A percentile compares a stretch with the other conserved stretches of the same genome.
Conservation (phyloP, 2,113 vertebrate genomes). For the Ailurus styani region DNA sequence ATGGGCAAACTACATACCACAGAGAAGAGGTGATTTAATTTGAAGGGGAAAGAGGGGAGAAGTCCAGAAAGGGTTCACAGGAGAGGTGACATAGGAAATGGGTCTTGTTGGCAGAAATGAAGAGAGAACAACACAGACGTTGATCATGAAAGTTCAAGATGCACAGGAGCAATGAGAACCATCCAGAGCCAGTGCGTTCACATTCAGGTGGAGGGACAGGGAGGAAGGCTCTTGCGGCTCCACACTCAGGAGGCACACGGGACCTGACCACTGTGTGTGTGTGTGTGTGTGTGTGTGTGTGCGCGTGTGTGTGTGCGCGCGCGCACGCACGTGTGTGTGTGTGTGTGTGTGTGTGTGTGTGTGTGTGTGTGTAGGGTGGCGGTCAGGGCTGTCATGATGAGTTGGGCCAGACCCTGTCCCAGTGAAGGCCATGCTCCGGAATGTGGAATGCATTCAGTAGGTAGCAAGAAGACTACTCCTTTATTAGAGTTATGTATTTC, state of each 20-base stretch:
- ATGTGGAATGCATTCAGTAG: not conserved
- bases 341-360: too few species aligned
- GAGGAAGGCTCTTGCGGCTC: not conserved
- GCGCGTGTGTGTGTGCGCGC: too few species aligned
- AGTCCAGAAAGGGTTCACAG: not conserved
- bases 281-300: too few species aligned
- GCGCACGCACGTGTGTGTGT: too few species aligned
- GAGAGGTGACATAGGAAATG: not conserved
- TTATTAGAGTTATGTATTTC: not conserved
- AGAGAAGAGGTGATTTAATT: not conserved
- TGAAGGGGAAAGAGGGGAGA: not conserved
- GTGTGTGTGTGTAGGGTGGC: accelerated
- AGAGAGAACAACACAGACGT: not conserved
- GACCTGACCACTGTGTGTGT: too few species aligned
- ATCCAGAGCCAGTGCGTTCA: not conserved
- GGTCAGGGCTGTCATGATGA: not conserved
- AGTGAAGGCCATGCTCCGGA: not conserved
- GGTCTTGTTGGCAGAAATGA: not conserved
- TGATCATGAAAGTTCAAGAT: not conserved
- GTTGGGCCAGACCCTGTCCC: not conserved
- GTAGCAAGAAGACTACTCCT: not conserved
- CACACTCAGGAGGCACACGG: not conserved
- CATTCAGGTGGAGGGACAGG: accelerated
- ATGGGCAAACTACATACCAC: too few species aligned
- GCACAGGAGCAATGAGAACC: not conserved